phyloP scores from a whole-genome alignment of 1,140 invertebrate genomes.

The Pararge aegeria region DNA sequence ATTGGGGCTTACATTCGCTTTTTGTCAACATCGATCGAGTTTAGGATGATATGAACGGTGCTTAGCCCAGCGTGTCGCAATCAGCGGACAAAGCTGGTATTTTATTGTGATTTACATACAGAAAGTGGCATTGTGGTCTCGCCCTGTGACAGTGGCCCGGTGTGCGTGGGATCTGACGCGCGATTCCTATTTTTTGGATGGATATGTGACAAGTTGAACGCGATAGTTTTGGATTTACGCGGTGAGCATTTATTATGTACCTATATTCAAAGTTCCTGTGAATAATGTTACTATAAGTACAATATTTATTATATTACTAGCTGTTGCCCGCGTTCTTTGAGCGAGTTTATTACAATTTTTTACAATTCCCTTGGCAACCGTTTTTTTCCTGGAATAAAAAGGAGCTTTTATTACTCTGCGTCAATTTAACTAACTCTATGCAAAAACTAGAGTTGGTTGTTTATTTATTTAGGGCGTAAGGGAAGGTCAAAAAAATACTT shows the following conservation, averaged over 20 bases:
- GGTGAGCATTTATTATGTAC: background rate
- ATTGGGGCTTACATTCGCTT: slow-evolving; percentile 18
- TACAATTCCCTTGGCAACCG: no score
- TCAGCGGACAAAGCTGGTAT: slow-evolving; percentile 69
- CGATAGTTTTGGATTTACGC: background rate
- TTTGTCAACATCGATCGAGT: slow-evolving; percentile 28
- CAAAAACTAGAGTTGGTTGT: no score
- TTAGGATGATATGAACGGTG: slow-evolving; percentile 47
- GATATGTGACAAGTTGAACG: slow-evolving; percentile 2
- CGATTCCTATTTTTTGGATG: slow-evolving; percentile 11
- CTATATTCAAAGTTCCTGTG: no score
- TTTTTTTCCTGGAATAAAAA: no score
- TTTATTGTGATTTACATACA: slow-evolving; percentile 76
- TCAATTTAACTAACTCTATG: no score
- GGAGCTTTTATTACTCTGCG: no score
- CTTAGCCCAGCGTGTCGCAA: slow-evolving; percentile 71
- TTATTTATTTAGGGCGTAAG: no score
- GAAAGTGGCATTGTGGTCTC: slow-evolving; percentile 63
- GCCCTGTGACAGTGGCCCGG: slow-evolving; percentile 61
- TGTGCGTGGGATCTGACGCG: slow-evolving; percentile 24
- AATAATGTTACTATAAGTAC: no score
- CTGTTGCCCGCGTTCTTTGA: no score
- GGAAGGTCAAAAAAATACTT: no score
- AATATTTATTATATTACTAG: no score
- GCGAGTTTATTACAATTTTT: no score